Percentiles rank a stretch among this genome's conserved stretches.
These are phyloP conservation scores for Echinops telfairi DNA, from an alignment of 2,113 vertebrate genomes.

Conservation along the genomic window DNA sequence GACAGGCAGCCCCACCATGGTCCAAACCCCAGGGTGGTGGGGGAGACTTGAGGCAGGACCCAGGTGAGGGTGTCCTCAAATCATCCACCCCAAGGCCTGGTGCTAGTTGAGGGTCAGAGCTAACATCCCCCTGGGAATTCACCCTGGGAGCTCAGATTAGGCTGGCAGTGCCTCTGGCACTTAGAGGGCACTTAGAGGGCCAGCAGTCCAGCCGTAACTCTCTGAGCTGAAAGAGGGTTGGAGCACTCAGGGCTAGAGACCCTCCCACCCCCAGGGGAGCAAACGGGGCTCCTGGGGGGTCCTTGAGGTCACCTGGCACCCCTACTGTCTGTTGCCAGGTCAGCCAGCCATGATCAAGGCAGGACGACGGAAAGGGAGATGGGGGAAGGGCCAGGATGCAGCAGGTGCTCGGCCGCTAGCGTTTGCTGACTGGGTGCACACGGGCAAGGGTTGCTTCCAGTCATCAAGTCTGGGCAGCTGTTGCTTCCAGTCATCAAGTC, in stretches of 20 bases:
- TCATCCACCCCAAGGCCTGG: background rate
- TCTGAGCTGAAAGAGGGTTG: background rate
- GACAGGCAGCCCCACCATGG: background rate
- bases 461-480: too few relatives aligned
- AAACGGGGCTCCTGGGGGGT: background rate
- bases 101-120: background rate
- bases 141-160: background rate
- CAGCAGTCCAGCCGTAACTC: background rate
- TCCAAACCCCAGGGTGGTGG: background rate
- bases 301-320: background rate
- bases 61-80: background rate
- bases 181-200: background rate
- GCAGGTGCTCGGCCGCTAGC: background rate
- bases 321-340: accelerated
- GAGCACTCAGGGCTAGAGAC: background rate
- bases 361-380: accelerated
- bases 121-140: background rate
- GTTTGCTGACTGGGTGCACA: background rate
- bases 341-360: background rate
- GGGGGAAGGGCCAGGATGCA: background rate
- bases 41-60: accelerated
- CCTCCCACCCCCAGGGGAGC: background rate
- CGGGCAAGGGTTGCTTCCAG: too few relatives aligned
- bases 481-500: too few relatives aligned
- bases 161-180: background rate